Evolutionary conservation across 2,888 invertebrate species (phyloP), one percentile per base, ranked within the genome.

Genomic region (Cosmia trapezina): DNA sequence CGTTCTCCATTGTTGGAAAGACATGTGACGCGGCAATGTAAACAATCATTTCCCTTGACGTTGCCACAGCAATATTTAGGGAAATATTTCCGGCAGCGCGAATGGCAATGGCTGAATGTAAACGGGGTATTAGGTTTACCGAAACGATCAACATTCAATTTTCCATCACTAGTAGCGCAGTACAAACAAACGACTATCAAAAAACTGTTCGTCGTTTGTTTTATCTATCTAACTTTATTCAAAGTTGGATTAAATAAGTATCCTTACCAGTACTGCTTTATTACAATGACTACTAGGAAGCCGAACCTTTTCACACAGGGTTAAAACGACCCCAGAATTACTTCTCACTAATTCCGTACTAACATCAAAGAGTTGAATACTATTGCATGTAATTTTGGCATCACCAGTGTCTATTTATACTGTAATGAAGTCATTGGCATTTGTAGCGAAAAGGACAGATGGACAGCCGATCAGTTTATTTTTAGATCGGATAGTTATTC

Each of bases 391-490:
- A 85, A 88, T 86, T 89, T 90, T 91, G 89, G 91, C 90, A 87
- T 74, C 70, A 47, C 59, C 57, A 73, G 63, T 49, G 22, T 80
- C 86, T 91, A 91, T 92, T 91, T 90, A 89, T 89, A 90, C 67
- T 53, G 12, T 47, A 77, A 79, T 81, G 81, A 84, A 91, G 91
- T 91, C 93, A 91, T 91, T 93, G 93, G 92, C 93, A 92, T 93
- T 91, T 92, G 81, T 81, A 86, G 84, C 61, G 86, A 80, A 91
- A 89, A 91, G 89, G 91, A 89, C 90, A 87, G 88, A 83, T 76
- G 76, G 85, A 73, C 72, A 81, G 84, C 78, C 83, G 41, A 77
- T 79, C 56, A 41, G 72, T 72, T 76, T 91, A 91, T 92, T 88
- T 89, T 84, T 90, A 90, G 84, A 68, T 51, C 70, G 70, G 74